Base-by-base conservation (phyloP, 2,888 invertebrate genomes). In the Rhagium mordax region DNA sequence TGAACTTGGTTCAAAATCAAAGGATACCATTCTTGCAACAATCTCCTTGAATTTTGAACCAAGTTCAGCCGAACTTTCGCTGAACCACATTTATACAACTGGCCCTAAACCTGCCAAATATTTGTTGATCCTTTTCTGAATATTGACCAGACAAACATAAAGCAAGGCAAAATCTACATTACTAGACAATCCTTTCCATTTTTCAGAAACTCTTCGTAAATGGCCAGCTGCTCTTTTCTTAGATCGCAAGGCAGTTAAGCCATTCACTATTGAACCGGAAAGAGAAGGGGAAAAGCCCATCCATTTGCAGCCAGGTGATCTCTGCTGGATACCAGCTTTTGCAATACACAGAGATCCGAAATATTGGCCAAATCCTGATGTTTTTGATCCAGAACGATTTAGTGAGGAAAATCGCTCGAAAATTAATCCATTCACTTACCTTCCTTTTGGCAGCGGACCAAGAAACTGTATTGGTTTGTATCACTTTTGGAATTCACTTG, bases 401-500 rank as follows among this genome's bases (percentile, higher is more conserved):
- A 78, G 67, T 66, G 59, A 74, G 5, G 64, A 84, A 82, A 86
- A 86, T 66, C 85, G 86, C 74, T 84, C 85, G 0, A 88, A 87
- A 0, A 87, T 90, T 51, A 81, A 87, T 70, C 89, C 89, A 0
- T 89, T 88, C 74, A 87, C 89, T 0, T 91, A 87, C 75, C 80
- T 89, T 82, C 90, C 90, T 0, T 91, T 90, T 78, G 90, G 91
- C 1, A 75, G 84, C 47, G 91, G 91, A 1, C 90, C 90, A 0
- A 87, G 90, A 72, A 88, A 84, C 77, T 91, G 90, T 77, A 87
- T 90, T 62, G 90, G 68, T 68, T 4, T 18, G 27, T 18, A 53
- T 53, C n/a, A n/a, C n/a, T n/a, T n/a, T n/a, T n/a, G n/a, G n/a
- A n/a, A n/a, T n/a, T n/a, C n/a, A n/a, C n/a, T n/a, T n/a, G n/a